Evolutionary conservation across 1,140 invertebrate genomes (phyloP).

Genomic region (Helicoverpa zea): DNA sequence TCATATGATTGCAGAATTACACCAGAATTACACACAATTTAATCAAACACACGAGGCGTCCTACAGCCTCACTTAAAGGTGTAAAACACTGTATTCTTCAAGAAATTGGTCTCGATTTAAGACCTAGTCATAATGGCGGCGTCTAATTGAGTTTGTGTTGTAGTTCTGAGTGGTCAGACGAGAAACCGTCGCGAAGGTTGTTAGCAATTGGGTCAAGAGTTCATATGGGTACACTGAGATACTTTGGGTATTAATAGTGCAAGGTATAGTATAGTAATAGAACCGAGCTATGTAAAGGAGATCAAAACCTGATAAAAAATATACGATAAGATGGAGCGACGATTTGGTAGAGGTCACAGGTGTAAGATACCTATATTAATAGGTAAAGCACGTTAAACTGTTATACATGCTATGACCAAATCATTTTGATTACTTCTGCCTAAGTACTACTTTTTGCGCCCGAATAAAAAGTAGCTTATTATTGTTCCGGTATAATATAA

Average conservation of each 20-base stretch:
- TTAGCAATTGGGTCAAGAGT: constrained; percentile 41
- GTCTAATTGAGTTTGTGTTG: constrained; percentile 47
- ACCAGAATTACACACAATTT: background rate
- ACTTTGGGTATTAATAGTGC: background rate
- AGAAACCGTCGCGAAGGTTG: constrained; percentile 12
- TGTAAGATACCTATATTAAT: too few relatives aligned
- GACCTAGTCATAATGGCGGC: constrained; percentile 20
- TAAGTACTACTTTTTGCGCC: too few relatives aligned
- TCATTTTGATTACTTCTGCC: too few relatives aligned
- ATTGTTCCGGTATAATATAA: too few relatives aligned
- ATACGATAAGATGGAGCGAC: too few relatives aligned
- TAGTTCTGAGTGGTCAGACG: constrained; percentile 46
- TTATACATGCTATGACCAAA: too few relatives aligned
- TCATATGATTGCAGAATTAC: too few relatives aligned
- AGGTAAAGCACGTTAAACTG: too few relatives aligned
- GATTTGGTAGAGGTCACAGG: too few relatives aligned
- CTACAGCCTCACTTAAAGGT: background rate
- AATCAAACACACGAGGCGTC: background rate
- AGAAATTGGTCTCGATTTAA: constrained; percentile 25
- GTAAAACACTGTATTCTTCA: background rate
- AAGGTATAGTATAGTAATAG: background rate
- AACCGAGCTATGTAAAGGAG: background rate
- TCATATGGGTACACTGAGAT: background rate
- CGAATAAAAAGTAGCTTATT: too few relatives aligned
- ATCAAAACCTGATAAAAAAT: background rate